A percentile compares a stretch with the other conserved stretches of the same genome.
phyloP scores from a whole-genome alignment of 2,113 vertebrate species.

The Tinamus guttatus region DNA sequence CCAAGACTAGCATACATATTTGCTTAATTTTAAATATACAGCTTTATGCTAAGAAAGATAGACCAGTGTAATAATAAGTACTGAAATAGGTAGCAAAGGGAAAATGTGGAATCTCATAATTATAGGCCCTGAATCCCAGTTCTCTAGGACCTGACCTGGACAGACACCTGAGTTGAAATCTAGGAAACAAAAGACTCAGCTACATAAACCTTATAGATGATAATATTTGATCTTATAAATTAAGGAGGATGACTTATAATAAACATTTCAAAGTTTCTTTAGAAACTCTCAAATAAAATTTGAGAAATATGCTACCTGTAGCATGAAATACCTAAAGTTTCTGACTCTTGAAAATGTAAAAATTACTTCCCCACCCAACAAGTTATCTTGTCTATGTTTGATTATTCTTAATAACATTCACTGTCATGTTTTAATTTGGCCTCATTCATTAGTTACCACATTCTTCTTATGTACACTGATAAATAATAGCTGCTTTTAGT shows the following conservation, averaged over 20 bases:
- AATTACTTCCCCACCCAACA: not conserved
- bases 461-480: not conserved
- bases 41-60: no score
- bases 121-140: not conserved
- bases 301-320: not conserved
- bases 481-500: not conserved
- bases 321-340: not conserved
- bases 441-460: not conserved
- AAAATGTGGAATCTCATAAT: no score
- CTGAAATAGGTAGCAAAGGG: no score
- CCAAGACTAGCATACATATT: fast-evolving
- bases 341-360: not conserved
- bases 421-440: not conserved
- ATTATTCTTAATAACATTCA: not conserved
- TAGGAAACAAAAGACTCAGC: not conserved
- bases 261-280: not conserved
- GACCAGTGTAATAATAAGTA: no score
- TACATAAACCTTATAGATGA: not conserved
- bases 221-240: not conserved
- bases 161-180: not conserved
- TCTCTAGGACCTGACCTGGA: not conserved
- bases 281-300: not conserved
- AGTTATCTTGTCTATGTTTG: not conserved
- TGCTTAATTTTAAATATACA: not conserved
- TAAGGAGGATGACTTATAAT: not conserved